phyloP scores from a whole-genome alignment of 2,113 vertebrate species.

The Cephalopholis sonnerati region DNA sequence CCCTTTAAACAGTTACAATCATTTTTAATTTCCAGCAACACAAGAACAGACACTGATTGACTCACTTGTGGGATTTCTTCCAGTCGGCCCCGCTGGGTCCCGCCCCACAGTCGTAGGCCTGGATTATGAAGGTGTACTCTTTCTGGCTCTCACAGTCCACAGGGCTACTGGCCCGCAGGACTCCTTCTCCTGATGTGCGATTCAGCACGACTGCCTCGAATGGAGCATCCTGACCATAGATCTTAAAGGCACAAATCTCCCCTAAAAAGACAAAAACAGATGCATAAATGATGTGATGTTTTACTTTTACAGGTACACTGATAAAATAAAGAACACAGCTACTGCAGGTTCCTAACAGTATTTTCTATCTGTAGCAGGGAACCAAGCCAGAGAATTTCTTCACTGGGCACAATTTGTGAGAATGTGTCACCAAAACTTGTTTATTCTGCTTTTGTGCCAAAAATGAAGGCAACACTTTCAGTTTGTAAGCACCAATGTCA shows the following conservation, averaged over 20 bases:
- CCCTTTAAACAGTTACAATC: neutral
- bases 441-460: neutral
- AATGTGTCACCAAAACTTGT: neutral
- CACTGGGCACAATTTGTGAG: no score
- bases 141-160: conserved; percentile 97
- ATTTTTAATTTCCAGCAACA: neutral
- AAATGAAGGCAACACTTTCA: neutral
- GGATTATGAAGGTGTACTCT: conserved; percentile 97
- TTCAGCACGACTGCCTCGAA: conserved; percentile 96
- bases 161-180: conserved; percentile 88
- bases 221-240: conserved; percentile 93
- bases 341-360: neutral
- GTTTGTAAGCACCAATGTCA: neutral
- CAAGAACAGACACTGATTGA: conserved; percentile 26
- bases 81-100: conserved; percentile 89
- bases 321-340: neutral
- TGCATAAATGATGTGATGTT: neutral
- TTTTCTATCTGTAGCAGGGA: neutral
- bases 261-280: conserved; percentile 82
- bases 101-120: conserved; percentile 95
- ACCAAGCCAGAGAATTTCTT: neutral
- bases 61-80: conserved; percentile 99
- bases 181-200: conserved; percentile 94
- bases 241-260: conserved; percentile 98
- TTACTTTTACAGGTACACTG: neutral